These are phyloP conservation scores for Phyllopteryx taeniolatus DNA, from an alignment of 2,113 vertebrate species.

Conservation along the genomic window DNA sequence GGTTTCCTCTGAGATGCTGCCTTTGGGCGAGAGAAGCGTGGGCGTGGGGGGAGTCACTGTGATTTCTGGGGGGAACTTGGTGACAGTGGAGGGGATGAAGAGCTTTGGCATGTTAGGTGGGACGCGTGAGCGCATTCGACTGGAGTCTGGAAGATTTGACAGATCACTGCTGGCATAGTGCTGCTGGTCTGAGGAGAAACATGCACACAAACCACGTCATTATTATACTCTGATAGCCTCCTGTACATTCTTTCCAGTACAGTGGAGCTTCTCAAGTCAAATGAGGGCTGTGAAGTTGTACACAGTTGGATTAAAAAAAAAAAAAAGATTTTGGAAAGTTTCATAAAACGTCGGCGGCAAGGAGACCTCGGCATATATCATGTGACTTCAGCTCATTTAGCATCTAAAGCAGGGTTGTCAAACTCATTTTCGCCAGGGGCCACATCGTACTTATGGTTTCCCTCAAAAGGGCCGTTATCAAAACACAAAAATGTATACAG, in stretches of 20 bases:
- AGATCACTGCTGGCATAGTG: constrained; percentile 70
- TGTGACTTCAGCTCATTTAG: too few species aligned
- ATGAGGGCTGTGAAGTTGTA: too few species aligned
- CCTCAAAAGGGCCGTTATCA: too few species aligned
- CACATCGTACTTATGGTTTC: too few species aligned
- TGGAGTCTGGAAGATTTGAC: constrained; percentile 77
- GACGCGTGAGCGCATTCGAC: constrained; percentile 82
- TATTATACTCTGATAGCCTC: background rate
- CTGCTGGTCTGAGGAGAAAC: constrained; percentile 60
- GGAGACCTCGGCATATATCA: too few species aligned
- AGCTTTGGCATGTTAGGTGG: constrained; percentile 95
- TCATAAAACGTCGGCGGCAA: too few species aligned
- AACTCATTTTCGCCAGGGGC: too few species aligned
- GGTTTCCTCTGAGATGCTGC: constrained; percentile 98
- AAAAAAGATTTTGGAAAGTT: too few species aligned
- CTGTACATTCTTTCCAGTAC: background rate
- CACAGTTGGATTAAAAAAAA: too few species aligned
- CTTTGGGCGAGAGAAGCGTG: constrained; percentile 95
- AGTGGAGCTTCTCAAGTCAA: background rate
- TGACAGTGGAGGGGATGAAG: constrained; percentile 88
- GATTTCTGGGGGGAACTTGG: constrained; percentile 98
- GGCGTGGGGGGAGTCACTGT: constrained; percentile 97
- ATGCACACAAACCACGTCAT: background rate
- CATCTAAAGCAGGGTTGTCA: too few species aligned
- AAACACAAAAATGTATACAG: too few species aligned